These are phyloP conservation scores for Cryptocephalus moraei DNA, from an alignment of 2,888 invertebrate species.

Conservation along the genomic window DNA sequence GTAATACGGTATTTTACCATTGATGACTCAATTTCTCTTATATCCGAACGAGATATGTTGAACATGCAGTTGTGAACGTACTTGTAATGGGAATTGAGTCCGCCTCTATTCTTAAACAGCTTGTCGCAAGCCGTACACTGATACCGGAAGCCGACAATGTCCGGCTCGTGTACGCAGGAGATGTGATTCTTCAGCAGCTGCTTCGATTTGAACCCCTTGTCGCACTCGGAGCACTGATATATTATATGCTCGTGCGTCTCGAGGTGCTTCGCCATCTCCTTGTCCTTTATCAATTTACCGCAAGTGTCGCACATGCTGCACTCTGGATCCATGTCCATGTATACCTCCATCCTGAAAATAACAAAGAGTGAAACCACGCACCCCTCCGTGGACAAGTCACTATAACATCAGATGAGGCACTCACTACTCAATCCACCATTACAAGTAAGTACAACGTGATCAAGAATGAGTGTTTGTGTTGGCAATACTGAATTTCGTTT, in stretches of 20 bases:
- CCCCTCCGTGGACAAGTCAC: no score
- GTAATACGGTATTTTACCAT: no score
- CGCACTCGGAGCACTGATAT: neutral
- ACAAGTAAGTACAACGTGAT: no score
- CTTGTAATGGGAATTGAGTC: constrained; percentile 10
- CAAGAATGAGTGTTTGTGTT: no score
- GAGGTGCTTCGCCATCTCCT: constrained; percentile 7
- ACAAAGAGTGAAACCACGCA: no score
- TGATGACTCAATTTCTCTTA: no score
- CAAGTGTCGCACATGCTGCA: constrained; percentile 10
- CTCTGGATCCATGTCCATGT: neutral
- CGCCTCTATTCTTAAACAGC: constrained; percentile 10
- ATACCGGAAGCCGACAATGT: neutral
- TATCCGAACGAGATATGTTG: no score
- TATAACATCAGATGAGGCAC: no score
- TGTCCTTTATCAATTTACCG: constrained; percentile 7
- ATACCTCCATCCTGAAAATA: neutral
- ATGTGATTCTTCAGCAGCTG: neutral
- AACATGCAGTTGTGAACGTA: constrained; percentile 11
- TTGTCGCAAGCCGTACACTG: constrained; percentile 8
- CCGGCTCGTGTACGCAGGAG: neutral
- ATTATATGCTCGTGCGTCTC: constrained; percentile 6
- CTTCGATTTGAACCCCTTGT: neutral
- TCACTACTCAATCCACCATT: no score
- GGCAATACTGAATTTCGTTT: no score